A percentile compares a stretch with the other conserved stretches of the same genome.
phyloP scores from a whole-genome alignment of 2,797 vertebrate genomes.

The Hirundo rustica region DNA sequence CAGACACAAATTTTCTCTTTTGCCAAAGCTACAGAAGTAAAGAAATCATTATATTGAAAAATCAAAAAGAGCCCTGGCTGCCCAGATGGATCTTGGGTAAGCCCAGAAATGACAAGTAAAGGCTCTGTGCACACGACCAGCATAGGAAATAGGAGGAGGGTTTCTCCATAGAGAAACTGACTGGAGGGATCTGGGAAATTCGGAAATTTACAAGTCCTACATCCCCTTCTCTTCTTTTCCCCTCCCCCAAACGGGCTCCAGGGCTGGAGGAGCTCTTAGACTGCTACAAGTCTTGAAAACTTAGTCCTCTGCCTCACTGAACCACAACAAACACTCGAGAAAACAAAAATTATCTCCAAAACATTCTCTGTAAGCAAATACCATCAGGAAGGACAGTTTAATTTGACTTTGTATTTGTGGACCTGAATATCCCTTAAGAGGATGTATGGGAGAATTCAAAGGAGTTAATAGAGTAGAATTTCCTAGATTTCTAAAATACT shows the following conservation, averaged over 20 bases:
- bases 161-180: neutral
- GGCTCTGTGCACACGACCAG: neutral
- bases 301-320: neutral
- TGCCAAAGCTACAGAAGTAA: constrained; percentile 9
- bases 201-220: neutral
- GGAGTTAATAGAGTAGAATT: neutral
- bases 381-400: neutral
- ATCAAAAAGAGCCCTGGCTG: constrained; percentile 33
- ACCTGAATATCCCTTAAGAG: neutral
- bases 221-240: neutral
- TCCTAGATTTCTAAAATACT: neutral
- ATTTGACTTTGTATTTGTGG: neutral
- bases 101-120: neutral
- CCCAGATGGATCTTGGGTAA: constrained; percentile 52
- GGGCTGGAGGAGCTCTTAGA: neutral
- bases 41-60: constrained; percentile 23
- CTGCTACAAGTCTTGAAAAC: neutral
- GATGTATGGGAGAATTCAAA: neutral
- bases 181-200: neutral
- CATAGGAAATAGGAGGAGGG: neutral
- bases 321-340: neutral
- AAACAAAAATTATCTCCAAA: neutral
- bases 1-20: constrained; percentile 4
- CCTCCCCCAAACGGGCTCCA: neutral
- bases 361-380: neutral